Conservation (phyloP, 2,797 vertebrate species). For the Cuniculus paca region DNA sequence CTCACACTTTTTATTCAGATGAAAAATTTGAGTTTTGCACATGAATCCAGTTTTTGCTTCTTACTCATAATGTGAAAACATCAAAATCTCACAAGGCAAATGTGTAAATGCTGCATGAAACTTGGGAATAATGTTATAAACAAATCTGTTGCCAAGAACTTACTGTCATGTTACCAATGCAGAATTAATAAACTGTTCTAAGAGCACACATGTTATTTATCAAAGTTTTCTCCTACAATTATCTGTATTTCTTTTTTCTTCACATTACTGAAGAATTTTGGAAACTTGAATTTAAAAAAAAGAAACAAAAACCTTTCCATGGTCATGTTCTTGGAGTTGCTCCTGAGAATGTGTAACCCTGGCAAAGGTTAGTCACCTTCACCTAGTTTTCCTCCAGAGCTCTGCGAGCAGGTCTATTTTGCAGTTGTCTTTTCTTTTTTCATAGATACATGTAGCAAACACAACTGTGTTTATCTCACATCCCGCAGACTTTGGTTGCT, state of each 20-base stretch:
- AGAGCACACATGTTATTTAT: conserved; percentile 11
- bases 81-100: conserved; percentile 65
- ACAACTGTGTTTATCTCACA: neutral
- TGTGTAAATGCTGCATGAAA: conserved; percentile 40
- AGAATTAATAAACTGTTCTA: conserved; percentile 31
- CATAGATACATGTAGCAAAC: neutral
- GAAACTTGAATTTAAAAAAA: neutral
- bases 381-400: conserved; percentile 14
- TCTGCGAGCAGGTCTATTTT: neutral
- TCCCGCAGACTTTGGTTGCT: neutral
- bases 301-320: neutral
- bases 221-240: neutral
- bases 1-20: conserved; percentile 38
- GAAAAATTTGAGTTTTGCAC: conserved; percentile 16
- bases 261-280: conserved; percentile 14
- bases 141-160: conserved; percentile 62
- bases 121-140: conserved; percentile 70
- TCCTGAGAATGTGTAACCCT: conserved; percentile 75
- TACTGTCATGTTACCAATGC: conserved; percentile 50
- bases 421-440: conserved; percentile 35
- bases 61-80: conserved; percentile 46
- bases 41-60: conserved; percentile 5
- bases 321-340: conserved; percentile 28
- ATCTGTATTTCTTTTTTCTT: neutral
- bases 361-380: conserved; percentile 74